These are phyloP conservation scores for Leptura quadrifasciata DNA, from an alignment of 2,888 invertebrate species.

Conservation along the genomic window DNA sequence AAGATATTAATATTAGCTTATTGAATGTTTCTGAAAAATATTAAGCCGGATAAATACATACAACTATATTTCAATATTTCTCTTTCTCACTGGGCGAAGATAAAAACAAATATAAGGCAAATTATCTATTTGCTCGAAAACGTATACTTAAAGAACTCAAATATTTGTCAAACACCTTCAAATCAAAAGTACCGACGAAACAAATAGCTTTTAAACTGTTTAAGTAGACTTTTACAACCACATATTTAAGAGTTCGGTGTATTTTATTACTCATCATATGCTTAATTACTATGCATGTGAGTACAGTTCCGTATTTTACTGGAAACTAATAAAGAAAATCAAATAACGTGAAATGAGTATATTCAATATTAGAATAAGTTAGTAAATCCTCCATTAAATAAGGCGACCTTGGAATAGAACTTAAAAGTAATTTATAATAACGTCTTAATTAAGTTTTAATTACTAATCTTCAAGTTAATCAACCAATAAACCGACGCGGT, in stretches of 20 bases:
- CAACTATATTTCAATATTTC: not conserved
- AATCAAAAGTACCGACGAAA: slow-evolving; percentile 2
- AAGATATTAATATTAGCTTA: not conserved
- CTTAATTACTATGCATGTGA: slow-evolving; percentile 14
- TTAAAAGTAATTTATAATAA: slow-evolving; percentile 43
- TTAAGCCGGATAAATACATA: not conserved
- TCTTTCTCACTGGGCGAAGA: not conserved
- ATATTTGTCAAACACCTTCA: slow-evolving; percentile 27
- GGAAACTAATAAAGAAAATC: slow-evolving; percentile 10
- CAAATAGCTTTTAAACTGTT: not conserved
- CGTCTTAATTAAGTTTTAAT: slow-evolving; percentile 61
- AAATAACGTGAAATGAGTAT: not conserved
- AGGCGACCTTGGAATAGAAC: slow-evolving; percentile 30
- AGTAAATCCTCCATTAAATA: slow-evolving; percentile 19
- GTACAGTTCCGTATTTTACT: not conserved
- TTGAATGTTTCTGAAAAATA: not conserved
- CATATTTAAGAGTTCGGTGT: slow-evolving; percentile 10
- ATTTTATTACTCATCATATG: slow-evolving; percentile 9
- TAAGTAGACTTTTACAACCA: not conserved
- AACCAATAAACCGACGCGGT: slow-evolving; percentile 50
- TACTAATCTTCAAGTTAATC: slow-evolving; percentile 55
- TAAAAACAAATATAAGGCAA: not conserved
- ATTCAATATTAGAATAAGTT: not conserved
- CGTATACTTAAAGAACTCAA: slow-evolving; percentile 3
- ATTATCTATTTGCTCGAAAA: not conserved